Evolutionary conservation across 2,797 vertebrate genomes (phyloP).

Genomic region (Jordanella pulchra): DNA sequence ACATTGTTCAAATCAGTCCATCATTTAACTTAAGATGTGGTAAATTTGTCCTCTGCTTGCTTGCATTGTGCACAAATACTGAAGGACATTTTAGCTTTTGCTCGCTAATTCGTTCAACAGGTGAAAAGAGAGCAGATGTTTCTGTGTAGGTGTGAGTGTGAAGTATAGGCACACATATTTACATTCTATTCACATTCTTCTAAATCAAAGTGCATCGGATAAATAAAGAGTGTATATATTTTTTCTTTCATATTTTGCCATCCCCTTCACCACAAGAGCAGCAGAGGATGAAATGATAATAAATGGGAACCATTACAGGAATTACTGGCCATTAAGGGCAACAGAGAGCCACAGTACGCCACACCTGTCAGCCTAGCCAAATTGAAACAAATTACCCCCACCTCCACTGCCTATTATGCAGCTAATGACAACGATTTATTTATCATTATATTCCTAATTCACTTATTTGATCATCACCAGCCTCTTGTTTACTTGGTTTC

Average conservation of each 20-base stretch:
- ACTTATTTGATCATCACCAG: slow-evolving; percentile 81
- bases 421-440: slow-evolving; percentile 82
- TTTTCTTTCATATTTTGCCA: slow-evolving; percentile 48
- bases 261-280: slow-evolving; percentile 66
- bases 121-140: slow-evolving; percentile 30
- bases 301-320: slow-evolving; percentile 83
- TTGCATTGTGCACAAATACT: slow-evolving; percentile 57
- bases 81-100: slow-evolving; percentile 40
- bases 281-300: slow-evolving; percentile 81
- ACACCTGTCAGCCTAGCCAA: slow-evolving; percentile 81
- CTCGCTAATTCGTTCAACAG: slow-evolving; percentile 55
- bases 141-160: slow-evolving; percentile 31
- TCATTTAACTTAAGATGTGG: slow-evolving; percentile 7
- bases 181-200: neutral
- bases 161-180: neutral
- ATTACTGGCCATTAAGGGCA: slow-evolving; percentile 83
- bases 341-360: slow-evolving; percentile 76
- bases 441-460: slow-evolving; percentile 80
- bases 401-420: slow-evolving; percentile 74
- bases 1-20: slow-evolving; percentile 26
- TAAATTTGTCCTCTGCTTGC: no score
- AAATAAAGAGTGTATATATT: slow-evolving; percentile 56
- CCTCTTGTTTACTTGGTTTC: slow-evolving; percentile 60
- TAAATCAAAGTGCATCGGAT: slow-evolving; percentile 53
- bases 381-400: slow-evolving; percentile 84